Base-by-base conservation (phyloP, 2,113 vertebrate genomes). In the Megaceryle torquata region DNA sequence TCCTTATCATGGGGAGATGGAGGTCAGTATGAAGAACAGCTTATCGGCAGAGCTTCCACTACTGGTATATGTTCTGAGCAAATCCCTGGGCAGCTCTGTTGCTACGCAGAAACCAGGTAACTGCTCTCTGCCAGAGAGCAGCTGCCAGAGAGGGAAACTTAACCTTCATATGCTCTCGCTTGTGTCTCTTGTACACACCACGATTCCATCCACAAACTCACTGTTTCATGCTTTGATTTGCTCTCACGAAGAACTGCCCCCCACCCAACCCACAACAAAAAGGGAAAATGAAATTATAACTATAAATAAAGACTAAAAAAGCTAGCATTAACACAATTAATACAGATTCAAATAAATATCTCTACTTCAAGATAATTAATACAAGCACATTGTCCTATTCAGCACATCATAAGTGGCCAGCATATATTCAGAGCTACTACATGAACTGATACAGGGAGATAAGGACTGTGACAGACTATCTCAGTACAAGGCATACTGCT, bases 41-140 rank as follows among this genome's bases (percentile, higher is more conserved):
- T 84, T 65, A 87, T 0, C 1, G 85, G 44, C 33, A 88, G 43
- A 83, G 39, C 12, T 63, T 84, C 44, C 44, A 57, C 22, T 21
- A 29, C 31, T 35, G 7, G 69, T 91, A 63, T 86, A 44, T 28
- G 51, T 43, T 72, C 80, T 57, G 20, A 84, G 31, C 43, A 95
- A 92, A 88, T 61, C 77, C 39, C 74, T 69, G 43, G 20, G 46
- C 37, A 64, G 74, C 13, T 22, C 57, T 90, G 65, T 79, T 91
- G 80, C 93, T 92, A 88, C 65, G 88, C 83, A 91, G 88, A 92
- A 94, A 82, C 22, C 39, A 96, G 88, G 88, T 83, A 93, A 94
- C 69, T 65, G 91, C 37, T 51, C 35, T 89, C 56, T 86, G 37
- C 69, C 67, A 71, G 4, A 88, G 13, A 88, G 29, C 86, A 82